Conservation (phyloP, 2,888 invertebrate genomes). For the Chymomyza procnemis region DNA sequence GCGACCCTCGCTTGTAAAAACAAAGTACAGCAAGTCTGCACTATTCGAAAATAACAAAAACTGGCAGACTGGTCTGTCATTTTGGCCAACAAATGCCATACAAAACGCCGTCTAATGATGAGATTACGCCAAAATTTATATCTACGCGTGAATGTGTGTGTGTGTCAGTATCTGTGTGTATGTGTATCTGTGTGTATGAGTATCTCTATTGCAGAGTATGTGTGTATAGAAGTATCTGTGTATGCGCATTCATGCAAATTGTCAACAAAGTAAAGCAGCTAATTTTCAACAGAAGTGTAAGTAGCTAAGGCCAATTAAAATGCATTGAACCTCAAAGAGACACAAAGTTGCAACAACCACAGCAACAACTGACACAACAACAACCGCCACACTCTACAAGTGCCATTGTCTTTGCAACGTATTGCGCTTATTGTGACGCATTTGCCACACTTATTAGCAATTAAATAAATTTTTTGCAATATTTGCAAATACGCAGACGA, state of each 20-base stretch:
- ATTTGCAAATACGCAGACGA: slow-evolving; percentile 77
- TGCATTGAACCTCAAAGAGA: slow-evolving; percentile 71
- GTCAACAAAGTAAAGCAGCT: not conserved
- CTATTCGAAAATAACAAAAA: slow-evolving; percentile 16
- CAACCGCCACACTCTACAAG: not conserved
- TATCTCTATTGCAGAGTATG: not conserved
- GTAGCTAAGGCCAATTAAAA: slow-evolving; percentile 75
- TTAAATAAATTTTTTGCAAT: slow-evolving; percentile 76
- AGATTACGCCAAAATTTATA: slow-evolving; percentile 70
- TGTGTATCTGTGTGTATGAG: slow-evolving; percentile 3
- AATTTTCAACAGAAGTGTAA: slow-evolving; percentile 29
- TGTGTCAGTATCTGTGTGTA: slow-evolving; percentile 5
- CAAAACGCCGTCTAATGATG: slow-evolving; percentile 67
- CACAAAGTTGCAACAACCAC: slow-evolving; percentile 29
- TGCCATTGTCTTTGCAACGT: slow-evolving; percentile 17
- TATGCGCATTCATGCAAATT: not conserved
- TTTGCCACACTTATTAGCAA: slow-evolving; percentile 72
- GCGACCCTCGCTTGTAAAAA: no score
- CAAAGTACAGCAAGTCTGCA: slow-evolving; percentile 17
- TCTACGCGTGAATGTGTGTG: slow-evolving; percentile 24
- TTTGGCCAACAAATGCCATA: slow-evolving; percentile 49
- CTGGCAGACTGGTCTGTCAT: slow-evolving; percentile 40
- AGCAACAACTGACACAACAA: not conserved
- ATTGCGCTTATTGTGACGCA: not conserved
- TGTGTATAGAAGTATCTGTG: slow-evolving; percentile 6